These are phyloP conservation scores for Zapornia atra DNA, from an alignment of 2,113 vertebrate species.

Conservation along the genomic window DNA sequence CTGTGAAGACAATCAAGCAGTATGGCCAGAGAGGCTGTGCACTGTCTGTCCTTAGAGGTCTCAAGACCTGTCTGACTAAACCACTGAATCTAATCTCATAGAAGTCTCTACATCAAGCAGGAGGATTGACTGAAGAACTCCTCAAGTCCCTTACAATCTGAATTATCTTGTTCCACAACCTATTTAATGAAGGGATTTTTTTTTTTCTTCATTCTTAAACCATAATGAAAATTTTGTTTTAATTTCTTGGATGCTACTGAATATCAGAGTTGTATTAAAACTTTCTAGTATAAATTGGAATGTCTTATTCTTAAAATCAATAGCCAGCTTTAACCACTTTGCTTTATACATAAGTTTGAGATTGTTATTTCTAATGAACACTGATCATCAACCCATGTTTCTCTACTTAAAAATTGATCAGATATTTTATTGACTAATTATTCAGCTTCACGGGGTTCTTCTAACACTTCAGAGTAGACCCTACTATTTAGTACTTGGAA, in stretches of 20 bases:
- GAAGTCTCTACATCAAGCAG: neutral
- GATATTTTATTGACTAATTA: neutral
- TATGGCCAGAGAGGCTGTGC: neutral
- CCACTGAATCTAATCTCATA: neutral
- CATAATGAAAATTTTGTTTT: neutral
- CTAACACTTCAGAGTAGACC: neutral
- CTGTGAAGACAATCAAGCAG: neutral
- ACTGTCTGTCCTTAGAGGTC: neutral
- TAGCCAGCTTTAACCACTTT: neutral
- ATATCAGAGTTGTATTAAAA: neutral
- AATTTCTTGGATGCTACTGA: neutral
- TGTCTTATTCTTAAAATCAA: neutral
- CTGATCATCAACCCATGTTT: neutral
- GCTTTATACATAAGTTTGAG: neutral
- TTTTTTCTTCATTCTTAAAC: neutral
- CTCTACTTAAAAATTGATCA: neutral
- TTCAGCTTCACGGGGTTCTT: neutral
- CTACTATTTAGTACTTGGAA: neutral
- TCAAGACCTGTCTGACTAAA: neutral
- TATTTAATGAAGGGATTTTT: neutral
- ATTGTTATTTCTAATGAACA: neutral
- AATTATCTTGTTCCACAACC: neutral
- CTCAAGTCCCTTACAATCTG: neutral
- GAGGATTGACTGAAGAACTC: neutral
- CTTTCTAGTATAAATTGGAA: neutral